Evolutionary conservation across 1,140 invertebrate species (phyloP), one percentile per base, ranked within the genome.

Genomic region (Cheumatopsyche charites): DNA sequence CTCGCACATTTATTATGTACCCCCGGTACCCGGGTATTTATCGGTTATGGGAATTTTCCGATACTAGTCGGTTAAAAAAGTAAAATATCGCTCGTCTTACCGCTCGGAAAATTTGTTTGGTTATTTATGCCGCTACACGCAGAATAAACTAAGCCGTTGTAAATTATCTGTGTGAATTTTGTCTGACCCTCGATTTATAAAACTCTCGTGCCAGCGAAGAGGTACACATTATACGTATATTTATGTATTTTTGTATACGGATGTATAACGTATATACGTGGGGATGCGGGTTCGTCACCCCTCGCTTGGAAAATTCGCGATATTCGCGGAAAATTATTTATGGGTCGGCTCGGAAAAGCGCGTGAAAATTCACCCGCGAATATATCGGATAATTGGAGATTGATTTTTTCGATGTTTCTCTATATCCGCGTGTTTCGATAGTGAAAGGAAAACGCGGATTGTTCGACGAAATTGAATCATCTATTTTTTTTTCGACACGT

Each of bases 111-210:
- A 58, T 25, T 58, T 25, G 55, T 58, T 58, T 23, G 55, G 55
- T 58, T 58, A 58, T 58, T 58, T 58, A 58, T 58, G 55, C 55
- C 55, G 55, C 25, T 25, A 58, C 55, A 58, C 55, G 55, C 55
- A 58, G 55, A 58, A 58, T 58, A 58, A 58, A 58, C 55, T 58
- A 58, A 58, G 55, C 55, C 55, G 55, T 58, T 58, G 55, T 58
- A 58, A 58, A 58, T 58, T 58, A 58, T 58, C 55, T 58, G 55
- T 58, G 55, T 58, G 55, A 58, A 58, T 58, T 58, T 58, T 13
- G 55, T 58, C 55, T 58, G 55, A 58, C 55, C 55, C 55, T 58
- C 55, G 55, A 58, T 58, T 58, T 58, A 58, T 58, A 58, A 25
- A 58, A 25, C 29, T 36, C 29, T 36, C 12, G 55, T 9, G 55